Evolutionary conservation across 2,797 vertebrate genomes (phyloP).

Genomic region (Mormyrus hasselquistii): DNA sequence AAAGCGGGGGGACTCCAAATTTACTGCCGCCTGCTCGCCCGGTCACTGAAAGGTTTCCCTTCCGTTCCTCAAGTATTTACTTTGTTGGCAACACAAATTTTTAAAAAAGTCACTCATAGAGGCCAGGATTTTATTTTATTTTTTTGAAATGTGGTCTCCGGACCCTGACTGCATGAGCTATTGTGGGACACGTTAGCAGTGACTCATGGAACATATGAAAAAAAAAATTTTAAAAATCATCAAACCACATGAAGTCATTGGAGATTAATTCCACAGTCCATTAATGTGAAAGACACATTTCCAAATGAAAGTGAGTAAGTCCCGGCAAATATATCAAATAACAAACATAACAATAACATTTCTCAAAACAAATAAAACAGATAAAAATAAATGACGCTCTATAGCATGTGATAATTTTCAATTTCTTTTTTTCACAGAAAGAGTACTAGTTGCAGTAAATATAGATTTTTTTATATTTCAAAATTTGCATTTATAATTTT

Average conservation of each 20-base stretch:
- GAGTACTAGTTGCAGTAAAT: not conserved
- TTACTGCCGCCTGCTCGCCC: conserved; percentile 55
- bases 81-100: conserved; percentile 56
- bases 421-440: not conserved
- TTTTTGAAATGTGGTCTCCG: conserved; percentile 38
- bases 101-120: conserved; percentile 12
- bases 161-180: conserved; percentile 43
- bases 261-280: conserved; percentile 45
- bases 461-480: not conserved
- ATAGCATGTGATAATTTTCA: not conserved
- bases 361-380: conserved; percentile 6
- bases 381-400: not conserved
- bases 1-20: conserved; percentile 48
- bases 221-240: conserved; percentile 44
- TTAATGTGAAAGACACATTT: conserved; percentile 53
- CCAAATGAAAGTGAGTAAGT: conserved; percentile 31
- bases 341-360: conserved; percentile 39
- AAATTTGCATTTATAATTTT: not conserved
- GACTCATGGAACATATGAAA: conserved; percentile 59
- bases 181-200: conserved; percentile 39
- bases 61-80: conserved; percentile 53
- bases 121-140: conserved; percentile 34
- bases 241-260: conserved; percentile 45
- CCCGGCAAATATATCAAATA: conserved; percentile 36
- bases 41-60: conserved; percentile 57